Percentiles rank a stretch among this genome's conserved stretches.
phyloP scores from a whole-genome alignment of 2,888 invertebrate genomes.

The Diplolepis rosae region DNA sequence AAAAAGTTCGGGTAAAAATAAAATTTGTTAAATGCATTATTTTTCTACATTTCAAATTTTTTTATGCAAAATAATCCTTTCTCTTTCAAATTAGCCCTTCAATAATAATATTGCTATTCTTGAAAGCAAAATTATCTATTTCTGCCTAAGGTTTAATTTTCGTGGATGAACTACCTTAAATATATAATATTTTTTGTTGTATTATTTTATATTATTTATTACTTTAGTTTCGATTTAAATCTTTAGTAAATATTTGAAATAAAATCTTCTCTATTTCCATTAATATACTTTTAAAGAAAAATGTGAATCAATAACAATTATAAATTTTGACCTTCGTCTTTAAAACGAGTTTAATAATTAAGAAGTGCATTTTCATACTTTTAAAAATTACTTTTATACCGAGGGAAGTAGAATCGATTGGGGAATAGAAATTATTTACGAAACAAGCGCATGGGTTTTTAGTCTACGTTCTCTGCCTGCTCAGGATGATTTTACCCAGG shows the following conservation, averaged over 20 bases:
- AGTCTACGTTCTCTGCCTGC: constrained; percentile 1
- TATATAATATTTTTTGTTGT: background rate
- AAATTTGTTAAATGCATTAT: too few species aligned
- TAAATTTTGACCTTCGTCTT: background rate
- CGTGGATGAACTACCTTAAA: too few species aligned
- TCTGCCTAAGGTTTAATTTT: too few species aligned
- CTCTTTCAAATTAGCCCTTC: too few species aligned
- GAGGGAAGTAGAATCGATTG: background rate
- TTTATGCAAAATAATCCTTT: too few species aligned
- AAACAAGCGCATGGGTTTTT: background rate
- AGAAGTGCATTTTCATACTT: background rate
- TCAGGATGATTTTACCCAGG: background rate
- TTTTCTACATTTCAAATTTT: too few species aligned
- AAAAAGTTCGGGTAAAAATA: too few species aligned
- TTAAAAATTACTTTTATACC: background rate
- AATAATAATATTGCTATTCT: too few species aligned
- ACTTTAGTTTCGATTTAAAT: background rate
- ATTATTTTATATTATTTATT: background rate
- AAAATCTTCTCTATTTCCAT: background rate
- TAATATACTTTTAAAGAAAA: too few species aligned
- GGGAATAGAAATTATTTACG: background rate
- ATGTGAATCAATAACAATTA: background rate
- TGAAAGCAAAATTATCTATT: too few species aligned
- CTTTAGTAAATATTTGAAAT: background rate
- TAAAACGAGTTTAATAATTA: background rate